phyloP scores from a whole-genome alignment of 2,888 invertebrate genomes.

The Apantesis nais region DNA sequence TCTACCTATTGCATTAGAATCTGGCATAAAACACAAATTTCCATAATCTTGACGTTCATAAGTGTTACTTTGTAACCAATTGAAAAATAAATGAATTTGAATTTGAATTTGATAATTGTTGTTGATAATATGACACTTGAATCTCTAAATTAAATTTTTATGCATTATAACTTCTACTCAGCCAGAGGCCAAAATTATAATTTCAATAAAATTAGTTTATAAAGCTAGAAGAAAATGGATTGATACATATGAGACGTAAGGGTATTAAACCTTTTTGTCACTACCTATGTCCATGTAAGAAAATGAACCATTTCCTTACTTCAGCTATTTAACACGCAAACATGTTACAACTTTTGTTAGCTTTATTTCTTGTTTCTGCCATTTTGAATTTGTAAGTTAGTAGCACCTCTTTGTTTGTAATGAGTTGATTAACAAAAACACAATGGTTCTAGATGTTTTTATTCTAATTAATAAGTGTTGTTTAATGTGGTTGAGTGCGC shows the following conservation, averaged over 20 bases:
- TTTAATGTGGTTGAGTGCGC: slow-evolving; percentile 22
- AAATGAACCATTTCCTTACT: neutral
- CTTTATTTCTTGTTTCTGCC: neutral
- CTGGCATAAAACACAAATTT: too few relatives aligned
- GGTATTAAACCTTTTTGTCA: neutral
- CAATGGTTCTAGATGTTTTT: slow-evolving; percentile 26
- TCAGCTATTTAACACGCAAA: neutral
- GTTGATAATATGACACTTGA: too few relatives aligned
- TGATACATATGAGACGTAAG: neutral
- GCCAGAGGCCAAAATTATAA: too few relatives aligned
- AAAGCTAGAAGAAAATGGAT: neutral
- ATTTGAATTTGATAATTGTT: too few relatives aligned
- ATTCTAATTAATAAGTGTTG: slow-evolving; percentile 34
- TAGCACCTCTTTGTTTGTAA: slow-evolving; percentile 7
- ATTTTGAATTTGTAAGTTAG: neutral
- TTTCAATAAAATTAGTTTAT: neutral
- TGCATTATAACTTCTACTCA: too few relatives aligned
- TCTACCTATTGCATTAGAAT: too few relatives aligned
- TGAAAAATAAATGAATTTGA: too few relatives aligned
- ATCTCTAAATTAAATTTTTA: too few relatives aligned
- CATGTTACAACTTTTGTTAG: neutral
- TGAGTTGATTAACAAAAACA: slow-evolving; percentile 24
- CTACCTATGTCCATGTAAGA: neutral
- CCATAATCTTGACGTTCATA: too few relatives aligned
- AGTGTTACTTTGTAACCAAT: too few relatives aligned